These are phyloP conservation scores for Phataginus tricuspis DNA, from an alignment of 2,797 vertebrate genomes.

Conservation along the genomic window DNA sequence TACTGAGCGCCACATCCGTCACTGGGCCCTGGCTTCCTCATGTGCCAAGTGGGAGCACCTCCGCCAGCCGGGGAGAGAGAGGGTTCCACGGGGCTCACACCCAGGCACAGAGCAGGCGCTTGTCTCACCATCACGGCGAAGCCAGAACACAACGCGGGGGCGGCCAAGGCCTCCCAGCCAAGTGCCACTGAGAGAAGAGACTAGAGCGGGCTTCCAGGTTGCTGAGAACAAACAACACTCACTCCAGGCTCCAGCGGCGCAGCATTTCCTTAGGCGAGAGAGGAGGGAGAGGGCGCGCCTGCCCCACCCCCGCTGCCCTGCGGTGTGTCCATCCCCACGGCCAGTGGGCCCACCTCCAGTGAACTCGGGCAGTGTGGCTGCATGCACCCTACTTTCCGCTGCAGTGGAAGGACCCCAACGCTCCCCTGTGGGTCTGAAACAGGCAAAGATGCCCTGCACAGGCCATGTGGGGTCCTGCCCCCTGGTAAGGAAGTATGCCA, in stretches of 20 bases:
- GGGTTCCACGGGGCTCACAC: not conserved
- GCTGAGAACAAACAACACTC: not conserved
- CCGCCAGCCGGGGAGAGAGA: fast-evolving
- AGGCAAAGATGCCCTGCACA: fast-evolving
- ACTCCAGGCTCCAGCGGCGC: too few relatives aligned
- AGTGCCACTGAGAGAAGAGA: not conserved
- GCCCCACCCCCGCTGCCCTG: too few relatives aligned
- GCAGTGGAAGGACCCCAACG: fast-evolving
- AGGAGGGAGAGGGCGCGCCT: not conserved
- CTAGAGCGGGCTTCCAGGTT: fast-evolving
- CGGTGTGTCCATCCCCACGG: fast-evolving
- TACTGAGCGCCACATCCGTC: too few relatives aligned
- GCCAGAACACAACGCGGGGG: not conserved
- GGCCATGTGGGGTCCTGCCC: not conserved
- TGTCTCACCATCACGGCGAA: not conserved
- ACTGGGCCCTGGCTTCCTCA: not conserved
- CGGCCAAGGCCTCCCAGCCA: not conserved
- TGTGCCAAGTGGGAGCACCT: not conserved
- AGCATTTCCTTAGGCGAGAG: too few relatives aligned
- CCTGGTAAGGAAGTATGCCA: not conserved
- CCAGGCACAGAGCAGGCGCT: too few relatives aligned
- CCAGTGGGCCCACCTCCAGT: not conserved
- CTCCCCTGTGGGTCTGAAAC: not conserved
- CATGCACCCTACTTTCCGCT: not conserved
- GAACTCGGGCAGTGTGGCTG: not conserved